Evolutionary conservation across 2,113 vertebrate genomes (phyloP).

Genomic region (Syngnathus scovelli): DNA sequence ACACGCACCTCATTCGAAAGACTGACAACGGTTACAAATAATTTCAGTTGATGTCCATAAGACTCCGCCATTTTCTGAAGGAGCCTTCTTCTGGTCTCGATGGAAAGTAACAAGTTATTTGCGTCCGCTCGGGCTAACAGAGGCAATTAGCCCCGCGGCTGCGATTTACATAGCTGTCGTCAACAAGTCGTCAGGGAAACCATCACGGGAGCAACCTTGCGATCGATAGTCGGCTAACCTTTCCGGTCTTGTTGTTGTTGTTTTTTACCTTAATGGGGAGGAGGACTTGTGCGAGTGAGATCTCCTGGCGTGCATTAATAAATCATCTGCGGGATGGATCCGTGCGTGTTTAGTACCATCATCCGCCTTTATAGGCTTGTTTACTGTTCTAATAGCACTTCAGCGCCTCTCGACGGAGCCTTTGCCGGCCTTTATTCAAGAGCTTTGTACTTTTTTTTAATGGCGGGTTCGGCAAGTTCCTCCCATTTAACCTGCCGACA

Average conservation of each 20-base stretch:
- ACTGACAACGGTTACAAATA: background rate
- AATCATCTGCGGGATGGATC: constrained; percentile 23
- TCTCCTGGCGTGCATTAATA: constrained; percentile 23
- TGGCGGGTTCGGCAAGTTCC: background rate
- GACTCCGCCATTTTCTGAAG: too few relatives aligned
- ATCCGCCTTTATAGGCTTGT: background rate
- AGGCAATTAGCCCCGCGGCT: constrained; percentile 39
- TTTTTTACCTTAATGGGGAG: constrained; percentile 19
- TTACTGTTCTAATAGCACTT: background rate
- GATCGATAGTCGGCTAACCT: constrained; percentile 61
- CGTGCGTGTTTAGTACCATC: constrained; percentile 7
- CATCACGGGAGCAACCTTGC: constrained; percentile 34
- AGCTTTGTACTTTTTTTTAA: constrained; percentile 6
- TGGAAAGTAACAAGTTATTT: too few relatives aligned
- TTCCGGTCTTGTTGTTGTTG: constrained; percentile 22
- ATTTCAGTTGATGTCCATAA: background rate
- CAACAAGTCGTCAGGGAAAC: constrained; percentile 50
- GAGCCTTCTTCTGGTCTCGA: too few relatives aligned
- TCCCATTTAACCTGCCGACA: background rate
- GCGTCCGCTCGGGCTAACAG: background rate
- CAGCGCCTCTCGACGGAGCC: constrained; percentile 1
- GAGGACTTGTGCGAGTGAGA: constrained; percentile 11
- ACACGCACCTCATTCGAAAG: background rate
- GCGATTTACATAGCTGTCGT: constrained; percentile 54
- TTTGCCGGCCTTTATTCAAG: constrained; percentile 6